Evolutionary conservation across 2,888 invertebrate species (phyloP), one percentile per base, ranked within the genome.

Genomic region (Lingula anatina): DNA sequence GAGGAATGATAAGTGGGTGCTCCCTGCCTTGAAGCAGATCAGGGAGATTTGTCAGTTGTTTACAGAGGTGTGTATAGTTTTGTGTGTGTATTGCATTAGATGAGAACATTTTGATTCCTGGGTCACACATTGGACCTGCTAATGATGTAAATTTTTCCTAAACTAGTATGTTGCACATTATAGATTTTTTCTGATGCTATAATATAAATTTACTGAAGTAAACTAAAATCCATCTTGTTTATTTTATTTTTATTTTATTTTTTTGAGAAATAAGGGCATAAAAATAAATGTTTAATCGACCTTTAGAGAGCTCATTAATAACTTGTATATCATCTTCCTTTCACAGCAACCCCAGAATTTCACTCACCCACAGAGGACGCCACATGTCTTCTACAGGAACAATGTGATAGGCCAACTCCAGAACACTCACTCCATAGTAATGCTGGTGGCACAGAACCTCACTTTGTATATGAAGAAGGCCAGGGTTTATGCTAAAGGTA

Each of bases 11-110:
- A 86, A 85, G 46, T 96, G 95, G 95, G 95, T 90, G 21, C 76
- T 96, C 64, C 95, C 96, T 1, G 93, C 95, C 3, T 80, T 96
- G 57, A 94, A 95, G 75, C 89, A 95, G 79, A 95, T 96, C 75
- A 84, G 90, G 31, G 95, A 96, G 77, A 95, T 96, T 61, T 95
- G 95, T 76, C 88, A 89, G 69, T 82, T 95, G 61, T 96, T 95
- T 75, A 77, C 77, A 38, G 95, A 95, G 81, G 76, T 75, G 52
- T 40, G 60, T 49, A 12, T 15, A 4, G 15, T 9, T 9, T 43
- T 39, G 35, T 35, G 12, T 12, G 35, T 35, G 9, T 35, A 35
- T 35, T 12, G 35, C 35, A 12, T 12, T 35, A 35, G n/a, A 12
- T 35, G 35, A 12, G 9, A n/a, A 35, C 12, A 12, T 35, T n/a